Evolutionary conservation across 2,888 invertebrate species (phyloP).

Genomic region (Charanyca ferruginea): DNA sequence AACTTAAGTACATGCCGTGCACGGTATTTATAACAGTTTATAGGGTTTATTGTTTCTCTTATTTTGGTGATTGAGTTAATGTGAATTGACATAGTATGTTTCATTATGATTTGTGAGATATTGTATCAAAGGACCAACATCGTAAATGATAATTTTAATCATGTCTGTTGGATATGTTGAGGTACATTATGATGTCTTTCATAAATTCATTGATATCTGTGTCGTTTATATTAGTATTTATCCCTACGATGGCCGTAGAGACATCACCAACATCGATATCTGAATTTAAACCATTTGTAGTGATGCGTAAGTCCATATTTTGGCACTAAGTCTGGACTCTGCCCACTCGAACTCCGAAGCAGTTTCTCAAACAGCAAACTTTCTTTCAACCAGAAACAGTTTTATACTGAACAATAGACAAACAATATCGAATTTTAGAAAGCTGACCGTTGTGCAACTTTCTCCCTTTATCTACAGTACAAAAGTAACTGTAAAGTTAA

Average conservation of each 20-base stretch:
- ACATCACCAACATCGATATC: not conserved
- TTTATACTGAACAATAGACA: constrained; percentile 74
- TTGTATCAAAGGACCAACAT: too few relatives aligned
- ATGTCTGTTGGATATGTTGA: not conserved
- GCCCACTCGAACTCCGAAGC: constrained; percentile 20
- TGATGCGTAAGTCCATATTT: constrained; percentile 17
- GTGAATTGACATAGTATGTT: not conserved
- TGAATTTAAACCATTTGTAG: not conserved
- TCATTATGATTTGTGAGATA: constrained; percentile 2
- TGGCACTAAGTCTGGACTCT: constrained; percentile 31
- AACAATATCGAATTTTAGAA: constrained; percentile 87
- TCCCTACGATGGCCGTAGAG: not conserved
- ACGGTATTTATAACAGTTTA: constrained; percentile 58
- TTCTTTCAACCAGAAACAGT: constrained; percentile 68
- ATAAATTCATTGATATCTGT: not conserved
- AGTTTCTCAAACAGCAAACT: constrained; percentile 66
- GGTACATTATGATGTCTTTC: not conserved
- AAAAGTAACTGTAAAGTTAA: constrained; percentile 84
- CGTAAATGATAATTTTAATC: not conserved
- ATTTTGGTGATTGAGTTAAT: constrained; percentile 30
- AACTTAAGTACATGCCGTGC: constrained; percentile 56
- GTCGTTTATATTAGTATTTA: not conserved
- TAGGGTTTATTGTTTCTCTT: constrained; percentile 46
- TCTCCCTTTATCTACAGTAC: constrained; percentile 87
- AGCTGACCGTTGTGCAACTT: constrained; percentile 89